Evolutionary conservation across 1,140 invertebrate genomes (phyloP).

Genomic region (Ips nitidus): DNA sequence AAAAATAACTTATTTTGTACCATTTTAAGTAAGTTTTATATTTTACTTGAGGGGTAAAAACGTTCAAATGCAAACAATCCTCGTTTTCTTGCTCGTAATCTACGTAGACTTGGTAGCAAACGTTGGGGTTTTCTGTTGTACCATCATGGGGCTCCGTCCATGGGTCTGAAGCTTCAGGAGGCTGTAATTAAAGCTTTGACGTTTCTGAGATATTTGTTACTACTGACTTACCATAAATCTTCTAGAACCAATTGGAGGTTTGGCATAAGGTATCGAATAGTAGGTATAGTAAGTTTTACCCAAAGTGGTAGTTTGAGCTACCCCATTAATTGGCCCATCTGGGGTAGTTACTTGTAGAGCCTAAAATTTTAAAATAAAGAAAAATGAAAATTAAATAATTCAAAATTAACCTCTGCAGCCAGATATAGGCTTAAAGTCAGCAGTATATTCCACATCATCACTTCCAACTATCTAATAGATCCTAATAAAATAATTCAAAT

Average conservation of each 20-base stretch:
- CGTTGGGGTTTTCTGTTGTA: constrained; percentile 6
- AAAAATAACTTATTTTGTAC: neutral
- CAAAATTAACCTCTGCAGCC: neutral
- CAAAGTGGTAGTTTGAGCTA: neutral
- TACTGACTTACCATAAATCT: neutral
- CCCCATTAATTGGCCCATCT: constrained; percentile 23
- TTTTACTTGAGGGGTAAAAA: constrained; percentile 24
- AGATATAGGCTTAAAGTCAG: too few relatives aligned
- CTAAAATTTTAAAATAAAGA: constrained; percentile 7
- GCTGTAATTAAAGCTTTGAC: neutral
- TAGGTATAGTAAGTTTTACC: constrained; percentile 22
- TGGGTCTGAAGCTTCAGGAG: constrained; percentile 15
- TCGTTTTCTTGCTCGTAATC: constrained; percentile 19
- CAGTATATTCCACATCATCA: too few relatives aligned
- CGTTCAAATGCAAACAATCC: constrained; percentile 23
- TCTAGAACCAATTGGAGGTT: constrained; percentile 15
- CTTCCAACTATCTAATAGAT: too few relatives aligned
- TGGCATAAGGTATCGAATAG: constrained; percentile 27
- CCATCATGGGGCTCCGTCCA: constrained; percentile 24
- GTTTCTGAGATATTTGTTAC: neutral
- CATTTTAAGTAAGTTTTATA: neutral
- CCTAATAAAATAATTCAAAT: too few relatives aligned
- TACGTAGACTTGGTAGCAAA: constrained; percentile 18
- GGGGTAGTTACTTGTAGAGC: constrained; percentile 20
- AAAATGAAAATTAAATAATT: neutral